These are phyloP conservation scores for Thera obeliscata DNA, from an alignment of 2,888 invertebrate species.

Conservation along the genomic window DNA sequence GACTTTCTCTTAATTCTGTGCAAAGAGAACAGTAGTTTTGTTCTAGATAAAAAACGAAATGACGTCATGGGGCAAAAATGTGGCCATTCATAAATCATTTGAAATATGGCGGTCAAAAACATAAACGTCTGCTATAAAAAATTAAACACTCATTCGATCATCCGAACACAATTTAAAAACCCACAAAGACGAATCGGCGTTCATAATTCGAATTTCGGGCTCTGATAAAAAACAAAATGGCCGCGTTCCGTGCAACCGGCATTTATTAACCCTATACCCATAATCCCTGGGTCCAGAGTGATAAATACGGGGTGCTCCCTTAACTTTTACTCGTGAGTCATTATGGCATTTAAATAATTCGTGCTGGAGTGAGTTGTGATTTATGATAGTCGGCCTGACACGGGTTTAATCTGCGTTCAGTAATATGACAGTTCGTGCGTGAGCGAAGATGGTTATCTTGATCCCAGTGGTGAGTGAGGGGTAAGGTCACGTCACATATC, in stretches of 20 bases:
- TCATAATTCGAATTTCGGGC: slow-evolving; percentile 75
- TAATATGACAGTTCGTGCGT: slow-evolving; percentile 52
- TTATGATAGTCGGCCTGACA: slow-evolving; percentile 73
- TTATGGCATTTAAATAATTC: slow-evolving; percentile 85
- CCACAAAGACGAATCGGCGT: slow-evolving; percentile 65
- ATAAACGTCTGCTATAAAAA: slow-evolving; percentile 37
- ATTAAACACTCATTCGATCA: slow-evolving; percentile 52
- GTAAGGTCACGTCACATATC: slow-evolving; percentile 23
- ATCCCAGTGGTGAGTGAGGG: slow-evolving; percentile 37
- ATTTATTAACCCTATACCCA: slow-evolving; percentile 78
- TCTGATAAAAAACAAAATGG: slow-evolving; percentile 76
- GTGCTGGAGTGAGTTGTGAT: slow-evolving; percentile 69
- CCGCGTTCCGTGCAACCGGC: slow-evolving; percentile 59
- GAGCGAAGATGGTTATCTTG: slow-evolving; percentile 44
- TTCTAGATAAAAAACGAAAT: slow-evolving; percentile 3
- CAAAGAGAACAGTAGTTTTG: slow-evolving; percentile 7
- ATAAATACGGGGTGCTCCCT: slow-evolving; percentile 75
- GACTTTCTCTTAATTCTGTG: slow-evolving; percentile 23
- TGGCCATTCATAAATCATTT: slow-evolving; percentile 5
- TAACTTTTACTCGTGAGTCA: slow-evolving; percentile 76
- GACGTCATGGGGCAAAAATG: slow-evolving; percentile 19
- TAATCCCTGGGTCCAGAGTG: slow-evolving; percentile 71
- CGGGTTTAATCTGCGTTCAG: slow-evolving; percentile 60
- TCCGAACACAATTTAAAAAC: slow-evolving; percentile 49
- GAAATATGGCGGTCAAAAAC: slow-evolving; percentile 17